These are phyloP conservation scores for Aricia agestis DNA, from an alignment of 1,140 invertebrate genomes.

Conservation along the genomic window DNA sequence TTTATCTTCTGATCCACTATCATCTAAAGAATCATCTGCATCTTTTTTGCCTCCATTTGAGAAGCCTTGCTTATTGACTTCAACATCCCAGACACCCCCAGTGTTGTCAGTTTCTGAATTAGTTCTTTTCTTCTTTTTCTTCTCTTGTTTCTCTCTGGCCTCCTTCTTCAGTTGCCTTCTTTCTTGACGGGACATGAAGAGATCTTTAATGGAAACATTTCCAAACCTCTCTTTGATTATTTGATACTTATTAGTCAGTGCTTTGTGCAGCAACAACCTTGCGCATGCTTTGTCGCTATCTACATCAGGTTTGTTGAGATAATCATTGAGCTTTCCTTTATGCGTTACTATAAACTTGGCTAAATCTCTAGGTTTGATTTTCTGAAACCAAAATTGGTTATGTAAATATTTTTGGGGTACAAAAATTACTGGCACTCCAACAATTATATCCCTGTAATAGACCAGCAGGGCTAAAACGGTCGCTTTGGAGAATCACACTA, in stretches of 20 bases:
- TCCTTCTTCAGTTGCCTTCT: conserved; percentile 62
- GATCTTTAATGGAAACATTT: conserved; percentile 58
- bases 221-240: conserved; percentile 51
- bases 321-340: conserved; percentile 49
- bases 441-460: too few relatives aligned
- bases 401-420: too few relatives aligned
- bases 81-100: conserved; percentile 53
- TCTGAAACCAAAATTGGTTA: conserved; percentile 43
- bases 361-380: conserved; percentile 61
- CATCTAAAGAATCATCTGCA: conserved; percentile 22
- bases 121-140: conserved; percentile 54
- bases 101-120: conserved; percentile 38
- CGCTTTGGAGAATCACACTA: too few relatives aligned
- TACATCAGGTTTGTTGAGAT: conserved; percentile 57
- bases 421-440: too few relatives aligned
- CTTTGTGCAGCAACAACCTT: conserved; percentile 57
- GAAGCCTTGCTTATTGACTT: conserved; percentile 33
- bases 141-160: conserved; percentile 51
- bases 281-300: conserved; percentile 62
- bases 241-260: conserved; percentile 59
- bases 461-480: too few relatives aligned
- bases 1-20: conserved; percentile 25
- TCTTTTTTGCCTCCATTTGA: conserved; percentile 1
- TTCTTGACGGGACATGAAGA: conserved; percentile 65
- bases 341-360: conserved; percentile 63